phyloP scores from a whole-genome alignment of 2,797 vertebrate genomes.

The Urophycis tenuis region DNA sequence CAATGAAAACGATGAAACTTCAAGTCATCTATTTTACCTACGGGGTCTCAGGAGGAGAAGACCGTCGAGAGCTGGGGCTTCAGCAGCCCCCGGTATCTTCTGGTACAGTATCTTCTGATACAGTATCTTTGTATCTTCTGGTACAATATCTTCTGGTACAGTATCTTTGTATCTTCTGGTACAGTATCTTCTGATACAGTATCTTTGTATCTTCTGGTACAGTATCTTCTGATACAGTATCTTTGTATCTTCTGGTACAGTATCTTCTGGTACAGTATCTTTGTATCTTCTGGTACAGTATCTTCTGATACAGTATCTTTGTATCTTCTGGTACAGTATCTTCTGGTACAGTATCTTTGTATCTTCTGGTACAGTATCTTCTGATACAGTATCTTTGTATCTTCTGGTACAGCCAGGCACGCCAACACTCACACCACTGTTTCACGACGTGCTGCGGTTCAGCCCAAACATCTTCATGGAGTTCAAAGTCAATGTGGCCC shows the following conservation, averaged over 20 bases:
- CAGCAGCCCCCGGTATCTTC: background rate
- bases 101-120: background rate
- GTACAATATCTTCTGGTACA: background rate
- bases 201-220: background rate
- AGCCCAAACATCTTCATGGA: conserved; percentile 23
- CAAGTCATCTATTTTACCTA: background rate
- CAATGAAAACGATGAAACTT: background rate
- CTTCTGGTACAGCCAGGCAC: background rate
- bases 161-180: background rate
- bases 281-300: background rate
- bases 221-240: no score
- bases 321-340: background rate
- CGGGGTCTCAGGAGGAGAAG: background rate
- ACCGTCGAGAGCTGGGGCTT: no score
- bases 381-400: background rate
- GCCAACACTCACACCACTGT: background rate
- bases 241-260: background rate
- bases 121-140: background rate
- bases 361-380: background rate
- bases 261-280: background rate
- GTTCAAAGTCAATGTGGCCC: conserved; percentile 26
- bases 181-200: no score
- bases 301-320: no score
- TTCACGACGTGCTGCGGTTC: conserved; percentile 24
- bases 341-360: background rate